Conservation (phyloP, 2,113 vertebrate species). For the Rattus rattus region DNA sequence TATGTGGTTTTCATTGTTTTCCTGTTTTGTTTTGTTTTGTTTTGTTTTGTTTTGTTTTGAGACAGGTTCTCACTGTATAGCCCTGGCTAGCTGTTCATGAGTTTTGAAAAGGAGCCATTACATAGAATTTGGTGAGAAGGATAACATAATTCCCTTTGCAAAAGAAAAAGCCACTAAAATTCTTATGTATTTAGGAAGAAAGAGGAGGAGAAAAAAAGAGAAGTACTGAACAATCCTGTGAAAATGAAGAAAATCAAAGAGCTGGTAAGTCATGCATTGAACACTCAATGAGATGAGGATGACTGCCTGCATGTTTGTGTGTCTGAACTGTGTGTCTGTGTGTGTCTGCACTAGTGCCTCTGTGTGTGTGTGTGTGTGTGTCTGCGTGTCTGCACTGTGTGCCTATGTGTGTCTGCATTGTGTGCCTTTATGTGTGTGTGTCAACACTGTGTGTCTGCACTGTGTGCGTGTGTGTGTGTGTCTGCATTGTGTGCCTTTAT, state of each 20-base stretch:
- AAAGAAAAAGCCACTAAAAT: not conserved
- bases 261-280: constrained; percentile 87
- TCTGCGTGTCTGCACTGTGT: too few species aligned
- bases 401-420: too few species aligned
- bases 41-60: not conserved
- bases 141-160: constrained; percentile 22
- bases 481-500: not conserved
- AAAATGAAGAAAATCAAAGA: constrained; percentile 99
- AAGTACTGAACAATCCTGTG: constrained; percentile 96
- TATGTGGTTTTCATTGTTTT: not conserved
- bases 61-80: not conserved
- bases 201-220: constrained; percentile 97
- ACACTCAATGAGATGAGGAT: not conserved
- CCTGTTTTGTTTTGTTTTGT: not conserved
- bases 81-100: too few species aligned
- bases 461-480: too few species aligned
- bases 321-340: too few species aligned
- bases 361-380: not conserved
- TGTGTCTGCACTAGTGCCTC: too few species aligned
- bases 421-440: too few species aligned
- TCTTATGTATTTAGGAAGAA: constrained; percentile 89
- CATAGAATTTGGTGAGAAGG: not conserved
- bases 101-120: not conserved
- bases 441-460: too few species aligned
- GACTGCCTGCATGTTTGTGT: not conserved